Evolutionary conservation across 2,113 vertebrate genomes (phyloP).

Genomic region (Talpa occidentalis): DNA sequence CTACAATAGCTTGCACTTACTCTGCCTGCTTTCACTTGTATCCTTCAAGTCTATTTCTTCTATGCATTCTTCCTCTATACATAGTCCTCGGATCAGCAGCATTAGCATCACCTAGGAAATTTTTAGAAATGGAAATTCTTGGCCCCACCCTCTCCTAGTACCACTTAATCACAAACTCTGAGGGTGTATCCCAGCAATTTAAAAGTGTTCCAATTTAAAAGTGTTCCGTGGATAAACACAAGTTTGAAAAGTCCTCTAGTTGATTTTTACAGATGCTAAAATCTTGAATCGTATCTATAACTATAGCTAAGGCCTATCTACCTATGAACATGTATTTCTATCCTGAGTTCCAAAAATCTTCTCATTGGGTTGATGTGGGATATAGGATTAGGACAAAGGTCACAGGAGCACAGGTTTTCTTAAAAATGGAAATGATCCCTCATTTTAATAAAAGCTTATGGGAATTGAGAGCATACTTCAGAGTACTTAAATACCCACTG

Average conservation of each 20-base stretch:
- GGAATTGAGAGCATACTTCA: background rate
- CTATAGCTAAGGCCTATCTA: background rate
- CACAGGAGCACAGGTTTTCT: background rate
- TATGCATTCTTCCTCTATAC: too few relatives aligned
- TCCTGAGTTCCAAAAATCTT: background rate
- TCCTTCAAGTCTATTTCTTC: background rate
- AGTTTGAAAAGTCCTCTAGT: background rate
- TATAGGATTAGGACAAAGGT: background rate
- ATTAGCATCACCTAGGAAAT: background rate
- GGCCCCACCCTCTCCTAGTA: background rate
- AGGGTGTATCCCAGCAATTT: background rate
- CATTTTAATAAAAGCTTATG: background rate
- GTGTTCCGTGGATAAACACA: background rate
- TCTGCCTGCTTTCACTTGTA: background rate
- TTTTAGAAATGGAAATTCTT: conserved; percentile 6
- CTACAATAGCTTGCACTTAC: background rate
- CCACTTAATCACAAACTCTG: background rate
- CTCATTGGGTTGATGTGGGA: background rate
- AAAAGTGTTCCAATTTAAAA: too few relatives aligned
- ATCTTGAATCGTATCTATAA: background rate
- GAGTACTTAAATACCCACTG: background rate
- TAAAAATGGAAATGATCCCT: conserved; percentile 17
- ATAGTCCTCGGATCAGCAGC: background rate
- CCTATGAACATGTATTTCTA: background rate
- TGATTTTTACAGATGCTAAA: background rate